These are phyloP conservation scores for Poeciliopsis turneri DNA, from an alignment of 2,797 vertebrate genomes.

Conservation along the genomic window DNA sequence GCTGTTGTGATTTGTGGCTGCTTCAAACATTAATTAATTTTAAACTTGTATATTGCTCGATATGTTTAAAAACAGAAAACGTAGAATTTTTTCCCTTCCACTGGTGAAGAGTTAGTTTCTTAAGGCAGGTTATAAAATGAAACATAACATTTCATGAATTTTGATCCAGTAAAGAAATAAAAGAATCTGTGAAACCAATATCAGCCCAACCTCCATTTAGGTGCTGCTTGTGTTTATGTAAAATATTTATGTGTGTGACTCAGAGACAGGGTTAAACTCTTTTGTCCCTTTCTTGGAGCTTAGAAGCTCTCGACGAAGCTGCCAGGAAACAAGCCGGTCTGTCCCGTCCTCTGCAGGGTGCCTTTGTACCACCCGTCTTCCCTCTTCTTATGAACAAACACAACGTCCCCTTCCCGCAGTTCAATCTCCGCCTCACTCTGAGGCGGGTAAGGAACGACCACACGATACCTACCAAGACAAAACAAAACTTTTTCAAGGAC, in stretches of 20 bases:
- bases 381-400: constrained; percentile 96
- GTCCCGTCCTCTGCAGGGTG: constrained; percentile 94
- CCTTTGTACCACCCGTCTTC: constrained; percentile 99
- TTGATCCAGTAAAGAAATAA: constrained; percentile 18
- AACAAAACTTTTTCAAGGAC: not conserved
- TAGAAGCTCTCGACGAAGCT: constrained; percentile 97
- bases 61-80: not conserved
- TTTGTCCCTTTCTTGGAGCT: constrained; percentile 58
- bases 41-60: constrained; percentile 12
- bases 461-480: constrained; percentile 86
- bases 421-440: constrained; percentile 99
- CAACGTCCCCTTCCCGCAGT: constrained; percentile 95
- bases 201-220: constrained; percentile 35
- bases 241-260: constrained; percentile 32
- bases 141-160: not conserved
- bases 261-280: constrained; percentile 42
- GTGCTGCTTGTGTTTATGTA: constrained; percentile 10
- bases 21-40: constrained; percentile 13
- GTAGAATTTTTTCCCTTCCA: not conserved
- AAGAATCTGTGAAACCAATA: constrained; percentile 39
- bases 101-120: constrained; percentile 7
- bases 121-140: constrained; percentile 29
- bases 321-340: constrained; percentile 96
- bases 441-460: constrained; percentile 96
- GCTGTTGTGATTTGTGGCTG: constrained; percentile 10